Evolutionary conservation across 2,113 vertebrate genomes (phyloP), one percentile per base, ranked within the genome.

Genomic region (Dipodomys merriami): DNA sequence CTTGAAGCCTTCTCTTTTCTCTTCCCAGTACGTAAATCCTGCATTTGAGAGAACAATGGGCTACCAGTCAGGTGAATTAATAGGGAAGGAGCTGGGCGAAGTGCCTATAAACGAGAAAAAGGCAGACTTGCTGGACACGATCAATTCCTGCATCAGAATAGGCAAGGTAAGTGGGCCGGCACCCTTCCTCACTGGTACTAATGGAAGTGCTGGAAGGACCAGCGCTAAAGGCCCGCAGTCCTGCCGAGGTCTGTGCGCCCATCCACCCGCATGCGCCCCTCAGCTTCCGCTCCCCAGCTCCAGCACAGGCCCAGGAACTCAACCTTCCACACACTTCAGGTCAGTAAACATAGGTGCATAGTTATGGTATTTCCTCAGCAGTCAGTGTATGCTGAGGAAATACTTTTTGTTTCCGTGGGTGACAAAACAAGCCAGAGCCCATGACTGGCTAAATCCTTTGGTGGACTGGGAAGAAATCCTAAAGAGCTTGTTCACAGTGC

Each of bases 91-190:
- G 96, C 98, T 99, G 96, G 98, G 98, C 97, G 99, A 99, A 99
- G 99, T 99, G 98, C 99, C 99, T 98, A 98, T 98, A 98, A 99
- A 99, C 98, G 99, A 99, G 96, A 99, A 99, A 98, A 99, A 99
- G 98, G 98, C 98, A 91, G 99, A 99, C 98, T 98, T 99, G 97
- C 98, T 99, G 93, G 99, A 99, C 96, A 99, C 98, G 91, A 99
- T 99, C 98, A 99, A 99, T 97, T 99, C 99, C 96, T 99, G 98
- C 98, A 98, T 99, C 98, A 99, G 97, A 97, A 99, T 99, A 98
- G 99, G 99, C 98, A 99, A 99, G 99, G 99, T 99, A 97, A 99
- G 97, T 97, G 49, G 49, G 49, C 39, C 39, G 5, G 39, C 39
- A 3, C 39, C 39, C 39, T 39, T 39, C 39, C 39, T 39, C 39